Base-by-base conservation (phyloP, 2,797 vertebrate genomes). In the Pitangus sulphuratus region DNA sequence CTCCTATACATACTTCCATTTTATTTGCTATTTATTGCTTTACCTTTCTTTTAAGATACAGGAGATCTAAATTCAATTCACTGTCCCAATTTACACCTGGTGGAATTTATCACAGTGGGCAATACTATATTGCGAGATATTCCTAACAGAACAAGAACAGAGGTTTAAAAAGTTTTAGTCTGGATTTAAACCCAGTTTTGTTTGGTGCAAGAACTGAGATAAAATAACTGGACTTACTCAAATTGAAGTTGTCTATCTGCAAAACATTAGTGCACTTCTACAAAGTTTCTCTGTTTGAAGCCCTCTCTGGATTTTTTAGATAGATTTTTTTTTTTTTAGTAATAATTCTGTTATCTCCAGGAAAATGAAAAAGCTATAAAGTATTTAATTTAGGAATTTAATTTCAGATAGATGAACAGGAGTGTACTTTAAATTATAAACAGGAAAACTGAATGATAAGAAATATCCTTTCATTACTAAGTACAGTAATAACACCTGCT, bases 381-480 rank as follows among this genome's bases (percentile, higher is more conserved):
- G 56, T 96, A 95, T 96, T 93, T 79, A 89, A 70, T 94, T 93
- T 84, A 76, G 84, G 86, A 96, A 95, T 95, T 93, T 95, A 93
- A 92, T 95, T 96, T 97, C 94, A 86, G 48, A 94, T 48, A 84
- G 35, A 75, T 53, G 85, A 74, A 93, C 89, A 93, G 70, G 48
- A 97, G 72, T 84, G 25, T 68, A 95, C 40, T 84, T 95, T 92
- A 96, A 90, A 61, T 94, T 96, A 94, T 91, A 96, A 96, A 93
- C 66, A 96, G 76, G 66, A 96, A 97, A 96, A 95, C 12, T 45
- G 58, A 96, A 91, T 91, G 88, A 58, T 89, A 92, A 96, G 79
- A 94, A 97, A 91, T 94, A 81, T 54, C 31, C 50, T 97, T 97
- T 97, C 87, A 95, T 97, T 97, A 94, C 56, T 96, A 96, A 97